phyloP scores from a whole-genome alignment of 2,113 vertebrate species.

The Orycteropus afer region DNA sequence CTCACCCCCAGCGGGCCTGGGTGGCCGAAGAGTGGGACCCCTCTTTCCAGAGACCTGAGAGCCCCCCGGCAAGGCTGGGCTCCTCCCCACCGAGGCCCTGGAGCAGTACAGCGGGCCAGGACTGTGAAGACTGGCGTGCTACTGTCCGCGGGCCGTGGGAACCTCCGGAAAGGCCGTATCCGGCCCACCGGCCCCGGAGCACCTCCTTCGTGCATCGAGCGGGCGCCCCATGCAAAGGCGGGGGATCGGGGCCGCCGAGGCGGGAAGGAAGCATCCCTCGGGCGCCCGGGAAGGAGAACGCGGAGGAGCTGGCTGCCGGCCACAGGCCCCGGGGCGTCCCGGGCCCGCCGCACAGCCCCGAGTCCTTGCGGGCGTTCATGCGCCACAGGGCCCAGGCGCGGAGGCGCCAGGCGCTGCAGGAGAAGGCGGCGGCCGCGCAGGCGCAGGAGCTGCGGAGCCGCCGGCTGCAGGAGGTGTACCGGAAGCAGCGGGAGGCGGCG shows the following conservation, averaged over 20 bases:
- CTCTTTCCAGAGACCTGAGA: too few species aligned
- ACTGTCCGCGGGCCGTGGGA: fast-evolving
- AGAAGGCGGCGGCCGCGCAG: conserved; percentile 30
- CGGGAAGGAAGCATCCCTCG: fast-evolving
- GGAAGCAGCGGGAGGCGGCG: conserved; percentile 81
- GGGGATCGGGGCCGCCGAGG: background rate
- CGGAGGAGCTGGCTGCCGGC: fast-evolving
- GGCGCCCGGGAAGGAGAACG: conserved; percentile 35
- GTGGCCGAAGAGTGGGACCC: too few species aligned
- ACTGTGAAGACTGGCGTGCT: background rate
- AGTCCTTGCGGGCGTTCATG: conserved; percentile 80
- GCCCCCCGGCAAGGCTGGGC: fast-evolving
- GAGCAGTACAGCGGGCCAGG: fast-evolving
- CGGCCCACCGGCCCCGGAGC: background rate
- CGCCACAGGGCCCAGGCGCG: conserved; percentile 65
- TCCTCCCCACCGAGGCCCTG: background rate
- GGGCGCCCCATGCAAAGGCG: fast-evolving
- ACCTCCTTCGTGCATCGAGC: background rate
- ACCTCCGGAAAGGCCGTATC: background rate
- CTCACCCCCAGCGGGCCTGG: too few species aligned
- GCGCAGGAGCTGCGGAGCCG: conserved; percentile 51
- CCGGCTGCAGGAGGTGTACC: conserved; percentile 81
- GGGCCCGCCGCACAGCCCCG: conserved; percentile 58
- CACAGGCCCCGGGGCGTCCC: background rate
- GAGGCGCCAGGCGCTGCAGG: conserved; percentile 65